Base-by-base conservation (phyloP, 2,113 vertebrate species). In the Tragelaphus imberbis region DNA sequence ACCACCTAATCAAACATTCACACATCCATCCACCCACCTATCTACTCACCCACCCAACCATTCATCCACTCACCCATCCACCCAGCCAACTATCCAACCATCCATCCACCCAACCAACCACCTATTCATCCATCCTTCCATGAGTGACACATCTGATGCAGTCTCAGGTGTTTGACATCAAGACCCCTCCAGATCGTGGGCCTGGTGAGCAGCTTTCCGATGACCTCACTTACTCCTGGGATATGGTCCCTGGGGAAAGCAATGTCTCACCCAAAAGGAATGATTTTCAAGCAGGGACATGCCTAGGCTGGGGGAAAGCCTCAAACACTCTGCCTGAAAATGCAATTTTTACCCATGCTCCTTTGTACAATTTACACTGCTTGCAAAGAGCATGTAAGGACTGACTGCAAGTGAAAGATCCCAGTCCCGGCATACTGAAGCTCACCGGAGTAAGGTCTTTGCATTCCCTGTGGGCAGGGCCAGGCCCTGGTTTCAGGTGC, bases 381-480 rank as follows among this genome's bases (percentile, higher is more conserved):
- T 47, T 53, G 12, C 51, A 23, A 77, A n/a, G 33, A 27, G 19
- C 6, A 0, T 33, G 25, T 23, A 33, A 25, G 84, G 68, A 36
- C 33, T 0, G 3, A 6, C 15, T 2, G 7, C 25, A 8, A 23
- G 23, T 7, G 11, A 8, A 11, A 15, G 59, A 36, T 7, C 14
- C 36, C 36, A 14, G 23, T 5, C 27, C 2, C 2, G 0, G 15
- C 3, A 1, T 1, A 49, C 44, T 7, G 2, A 12, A 40, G 17
- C 17, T 28, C 11, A 1, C 5, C 1, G 0, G 80, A 80, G 87
- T 7, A 3, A 3, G 30, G 49, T 25, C 89, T 51, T 21, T 4
- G 14, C 1, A 0, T 28, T 14, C 28, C 49, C 17, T 2, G 0
- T 0, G 30, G 17, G 23, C 61, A 75, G 36, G 40, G 58, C 10